These are phyloP conservation scores for Brachypodius melanocephalos DNA, from an alignment of 2,113 vertebrate genomes.

Conservation along the genomic window DNA sequence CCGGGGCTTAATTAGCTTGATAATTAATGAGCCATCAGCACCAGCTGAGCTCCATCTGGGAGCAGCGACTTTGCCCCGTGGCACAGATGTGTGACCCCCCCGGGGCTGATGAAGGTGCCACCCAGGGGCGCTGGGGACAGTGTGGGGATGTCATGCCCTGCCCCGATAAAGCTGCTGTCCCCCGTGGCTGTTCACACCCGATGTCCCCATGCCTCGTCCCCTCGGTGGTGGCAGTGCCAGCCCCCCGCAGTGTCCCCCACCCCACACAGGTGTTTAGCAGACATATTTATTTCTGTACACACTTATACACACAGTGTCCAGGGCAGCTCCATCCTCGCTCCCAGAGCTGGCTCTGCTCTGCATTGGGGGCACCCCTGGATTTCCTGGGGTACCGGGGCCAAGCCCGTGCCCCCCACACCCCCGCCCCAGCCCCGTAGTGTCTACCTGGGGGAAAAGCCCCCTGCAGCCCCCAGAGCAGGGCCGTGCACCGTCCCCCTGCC, in stretches of 20 bases:
- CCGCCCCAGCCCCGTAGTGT: not conserved
- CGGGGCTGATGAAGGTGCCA: not conserved
- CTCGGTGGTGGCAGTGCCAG: accelerated
- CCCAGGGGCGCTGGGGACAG: not conserved
- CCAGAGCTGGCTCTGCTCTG: not conserved
- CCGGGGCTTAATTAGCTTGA: not conserved
- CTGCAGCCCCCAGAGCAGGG: not conserved
- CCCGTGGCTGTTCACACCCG: accelerated
- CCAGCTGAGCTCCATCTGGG: not conserved
- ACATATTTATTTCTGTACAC: conserved; percentile 73
- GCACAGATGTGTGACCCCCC: accelerated
- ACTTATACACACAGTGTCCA: conserved; percentile 53
- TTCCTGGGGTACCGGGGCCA: not conserved
- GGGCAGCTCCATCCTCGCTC: not conserved
- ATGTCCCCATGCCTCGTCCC: not conserved
- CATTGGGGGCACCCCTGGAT: not conserved
- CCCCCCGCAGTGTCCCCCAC: not conserved
- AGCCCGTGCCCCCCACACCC: not conserved
- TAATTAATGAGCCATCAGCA: not conserved
- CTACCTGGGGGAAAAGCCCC: not conserved
- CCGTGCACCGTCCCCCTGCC: not conserved
- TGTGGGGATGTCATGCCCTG: accelerated
- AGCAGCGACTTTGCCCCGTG: accelerated
- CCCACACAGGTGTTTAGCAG: not conserved
- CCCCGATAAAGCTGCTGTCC: not conserved